These are phyloP conservation scores for Mizuhopecten yessoensis DNA, from an alignment of 1,140 invertebrate species.

Conservation along the genomic window DNA sequence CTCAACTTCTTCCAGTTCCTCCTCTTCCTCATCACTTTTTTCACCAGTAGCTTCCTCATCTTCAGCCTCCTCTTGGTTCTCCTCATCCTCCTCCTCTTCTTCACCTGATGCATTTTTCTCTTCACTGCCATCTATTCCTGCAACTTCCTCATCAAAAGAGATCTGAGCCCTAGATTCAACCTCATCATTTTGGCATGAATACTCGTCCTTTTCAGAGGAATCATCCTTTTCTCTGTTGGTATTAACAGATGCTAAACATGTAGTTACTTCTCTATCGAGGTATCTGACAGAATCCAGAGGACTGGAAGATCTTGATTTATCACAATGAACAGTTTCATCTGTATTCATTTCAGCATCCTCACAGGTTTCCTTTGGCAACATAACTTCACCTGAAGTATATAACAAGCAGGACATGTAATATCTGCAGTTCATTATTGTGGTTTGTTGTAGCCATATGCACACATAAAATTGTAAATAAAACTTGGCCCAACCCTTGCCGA, in stretches of 20 bases:
- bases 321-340: not conserved
- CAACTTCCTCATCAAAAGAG: not conserved
- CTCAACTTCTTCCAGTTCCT: conserved; percentile 15
- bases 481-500: too few relatives aligned
- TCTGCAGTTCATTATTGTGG: too few relatives aligned
- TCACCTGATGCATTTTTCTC: too few relatives aligned
- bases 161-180: not conserved
- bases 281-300: conserved; percentile 24
- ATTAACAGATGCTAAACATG: not conserved
- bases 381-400: not conserved
- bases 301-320: conserved; percentile 8
- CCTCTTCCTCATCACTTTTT: conserved; percentile 43
- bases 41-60: conserved; percentile 45
- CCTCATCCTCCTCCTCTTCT: too few relatives aligned
- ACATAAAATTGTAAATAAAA: too few relatives aligned
- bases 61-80: conserved; percentile 8
- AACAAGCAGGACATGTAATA: too few relatives aligned
- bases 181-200: not conserved
- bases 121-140: not conserved
- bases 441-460: too few relatives aligned
- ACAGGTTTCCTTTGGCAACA: not conserved
- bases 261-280: conserved; percentile 16
- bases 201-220: not conserved
- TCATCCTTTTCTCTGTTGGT: not conserved
- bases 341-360: conserved; percentile 18